Evolutionary conservation across 2,113 vertebrate genomes (phyloP).

Genomic region (Elanoides forficatus): DNA sequence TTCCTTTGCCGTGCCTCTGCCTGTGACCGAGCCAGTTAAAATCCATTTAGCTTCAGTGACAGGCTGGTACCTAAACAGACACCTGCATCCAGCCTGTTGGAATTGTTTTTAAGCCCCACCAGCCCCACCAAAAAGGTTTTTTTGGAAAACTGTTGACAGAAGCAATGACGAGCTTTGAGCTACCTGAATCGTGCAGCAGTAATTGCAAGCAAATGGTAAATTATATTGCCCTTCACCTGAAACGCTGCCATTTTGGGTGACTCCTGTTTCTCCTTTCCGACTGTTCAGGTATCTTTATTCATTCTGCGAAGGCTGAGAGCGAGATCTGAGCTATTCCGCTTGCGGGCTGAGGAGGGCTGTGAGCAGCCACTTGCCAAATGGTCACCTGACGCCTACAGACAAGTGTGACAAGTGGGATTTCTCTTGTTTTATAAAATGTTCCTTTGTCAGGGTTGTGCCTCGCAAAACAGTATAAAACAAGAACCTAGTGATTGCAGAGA

Average conservation of each 20-base stretch:
- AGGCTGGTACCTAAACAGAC: not conserved
- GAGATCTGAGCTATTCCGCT: not conserved
- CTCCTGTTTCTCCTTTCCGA: not conserved
- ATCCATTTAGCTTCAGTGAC: not conserved
- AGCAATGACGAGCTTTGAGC: rapidly evolving
- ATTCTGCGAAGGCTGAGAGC: not conserved
- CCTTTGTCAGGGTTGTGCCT: not conserved
- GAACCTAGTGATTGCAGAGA: not conserved
- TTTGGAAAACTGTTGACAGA: not conserved
- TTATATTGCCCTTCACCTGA: not conserved
- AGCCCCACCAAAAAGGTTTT: not conserved
- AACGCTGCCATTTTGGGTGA: not conserved
- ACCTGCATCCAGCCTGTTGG: not conserved
- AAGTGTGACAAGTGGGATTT: not conserved
- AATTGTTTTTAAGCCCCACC: not conserved
- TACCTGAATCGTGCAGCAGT: not conserved
- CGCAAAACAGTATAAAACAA: not conserved
- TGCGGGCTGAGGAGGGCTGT: not conserved
- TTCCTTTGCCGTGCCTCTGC: not conserved
- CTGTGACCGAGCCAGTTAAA: not conserved
- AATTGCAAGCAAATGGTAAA: not conserved
- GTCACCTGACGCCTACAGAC: not conserved
- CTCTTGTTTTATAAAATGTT: not conserved
- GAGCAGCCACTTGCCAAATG: not conserved
- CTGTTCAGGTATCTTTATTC: not conserved